These are phyloP conservation scores for Aspiorhynchus laticeps DNA, from an alignment of 2,113 vertebrate species.

Conservation along the genomic window DNA sequence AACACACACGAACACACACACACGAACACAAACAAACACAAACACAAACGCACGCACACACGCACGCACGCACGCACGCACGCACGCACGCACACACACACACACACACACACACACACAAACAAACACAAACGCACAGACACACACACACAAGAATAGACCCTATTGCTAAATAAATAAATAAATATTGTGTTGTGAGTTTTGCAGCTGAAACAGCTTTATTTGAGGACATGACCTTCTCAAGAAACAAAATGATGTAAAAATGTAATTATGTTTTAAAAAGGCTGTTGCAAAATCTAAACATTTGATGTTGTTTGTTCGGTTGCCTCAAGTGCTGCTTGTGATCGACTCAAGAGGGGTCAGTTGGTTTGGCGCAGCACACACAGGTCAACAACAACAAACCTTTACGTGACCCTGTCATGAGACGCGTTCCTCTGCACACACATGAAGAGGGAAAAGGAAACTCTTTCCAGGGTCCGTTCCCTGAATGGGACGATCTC, in stretches of 20 bases:
- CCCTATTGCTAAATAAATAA: no score
- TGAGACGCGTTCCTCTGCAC: slow-evolving; percentile 61
- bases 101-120: no score
- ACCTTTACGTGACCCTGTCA: slow-evolving; percentile 15
- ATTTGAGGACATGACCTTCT: background rate
- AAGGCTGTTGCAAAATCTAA: background rate
- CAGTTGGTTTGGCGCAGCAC: background rate
- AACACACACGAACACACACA: no score
- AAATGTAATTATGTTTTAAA: background rate
- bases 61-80: no score
- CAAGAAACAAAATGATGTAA: background rate
- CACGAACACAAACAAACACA: no score
- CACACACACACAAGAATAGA: no score
- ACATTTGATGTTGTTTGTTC: background rate
- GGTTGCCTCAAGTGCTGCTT: background rate
- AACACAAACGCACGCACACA: no score
- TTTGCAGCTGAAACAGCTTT: no score
- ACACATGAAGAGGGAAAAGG: slow-evolving; percentile 62
- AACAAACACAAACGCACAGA: no score
- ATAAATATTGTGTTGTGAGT: no score
- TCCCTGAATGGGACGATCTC: slow-evolving; percentile 86
- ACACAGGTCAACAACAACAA: slow-evolving; percentile 35
- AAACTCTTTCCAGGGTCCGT: slow-evolving; percentile 83
- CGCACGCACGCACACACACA: no score
- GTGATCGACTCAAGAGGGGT: slow-evolving; percentile 8